These are phyloP conservation scores for Chaetoderma sp. DNA, from an alignment of 2,888 invertebrate species.

Conservation along the genomic window DNA sequence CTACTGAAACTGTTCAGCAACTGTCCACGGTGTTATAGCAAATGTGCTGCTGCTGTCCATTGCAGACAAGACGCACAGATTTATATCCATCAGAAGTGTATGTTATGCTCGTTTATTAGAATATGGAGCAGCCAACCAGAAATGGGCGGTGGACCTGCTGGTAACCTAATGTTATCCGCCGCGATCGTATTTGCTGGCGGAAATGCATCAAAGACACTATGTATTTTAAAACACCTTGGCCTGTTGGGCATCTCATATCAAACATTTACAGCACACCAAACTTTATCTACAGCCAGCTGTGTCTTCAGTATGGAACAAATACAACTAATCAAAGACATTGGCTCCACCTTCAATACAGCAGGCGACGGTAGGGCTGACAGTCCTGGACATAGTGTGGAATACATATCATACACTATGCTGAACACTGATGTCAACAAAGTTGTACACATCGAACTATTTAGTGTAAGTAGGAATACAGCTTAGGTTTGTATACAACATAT, in stretches of 20 bases:
- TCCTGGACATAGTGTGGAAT: conserved; percentile 3
- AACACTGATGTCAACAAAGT: background rate
- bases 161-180: background rate
- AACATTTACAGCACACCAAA: background rate
- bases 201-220: background rate
- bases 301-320: background rate
- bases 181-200: background rate
- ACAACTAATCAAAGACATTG: background rate
- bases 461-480: background rate
- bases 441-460: conserved; percentile 1
- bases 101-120: no score
- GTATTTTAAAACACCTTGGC: background rate
- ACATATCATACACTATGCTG: background rate
- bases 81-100: no score
- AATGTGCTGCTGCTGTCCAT: no score
- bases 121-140: conserved; percentile 2
- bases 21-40: no score
- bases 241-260: background rate
- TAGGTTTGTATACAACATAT: no score
- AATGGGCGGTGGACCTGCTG: background rate
- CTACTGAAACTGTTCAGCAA: no score
- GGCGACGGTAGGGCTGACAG: conserved; percentile 3
- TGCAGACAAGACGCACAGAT: no score
- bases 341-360: background rate
- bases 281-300: background rate